Evolutionary conservation across 2,113 vertebrate genomes (phyloP).

Genomic region (Tenrec ecaudatus): DNA sequence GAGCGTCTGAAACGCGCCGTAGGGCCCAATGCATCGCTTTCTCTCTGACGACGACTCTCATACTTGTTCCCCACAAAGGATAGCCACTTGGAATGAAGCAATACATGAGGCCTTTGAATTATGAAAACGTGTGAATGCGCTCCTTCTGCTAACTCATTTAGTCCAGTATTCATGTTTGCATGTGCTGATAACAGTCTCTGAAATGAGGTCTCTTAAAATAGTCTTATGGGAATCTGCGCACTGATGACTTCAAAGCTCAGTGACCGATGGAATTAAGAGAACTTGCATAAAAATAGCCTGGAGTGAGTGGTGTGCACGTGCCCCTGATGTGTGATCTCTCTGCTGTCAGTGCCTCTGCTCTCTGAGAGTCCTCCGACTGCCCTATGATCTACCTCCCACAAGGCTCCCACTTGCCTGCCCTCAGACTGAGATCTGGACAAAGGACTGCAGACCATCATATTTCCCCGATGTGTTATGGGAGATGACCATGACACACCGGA

Average conservation of each 20-base stretch:
- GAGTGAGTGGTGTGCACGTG: not conserved
- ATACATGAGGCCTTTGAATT: not conserved
- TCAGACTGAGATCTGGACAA: not conserved
- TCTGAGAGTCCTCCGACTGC: not conserved
- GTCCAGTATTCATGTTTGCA: not conserved
- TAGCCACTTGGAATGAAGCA: not conserved
- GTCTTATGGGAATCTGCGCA: not conserved
- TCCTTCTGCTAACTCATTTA: not conserved
- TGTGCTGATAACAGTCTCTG: conserved; percentile 1
- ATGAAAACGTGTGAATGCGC: not conserved
- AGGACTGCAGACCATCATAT: not conserved
- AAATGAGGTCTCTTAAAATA: conserved; percentile 67
- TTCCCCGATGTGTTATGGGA: not conserved
- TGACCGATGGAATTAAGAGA: conserved; percentile 35
- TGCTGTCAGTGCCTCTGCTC: conserved; percentile 26
- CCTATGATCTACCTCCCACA: not conserved
- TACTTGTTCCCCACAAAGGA: not conserved
- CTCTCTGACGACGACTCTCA: not conserved
- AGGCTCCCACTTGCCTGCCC: not conserved
- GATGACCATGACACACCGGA: not conserved
- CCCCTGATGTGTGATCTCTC: not conserved
- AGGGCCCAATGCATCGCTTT: not conserved
- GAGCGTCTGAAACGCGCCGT: not conserved
- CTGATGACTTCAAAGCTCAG: not conserved
- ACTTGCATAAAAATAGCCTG: conserved; percentile 49